These are phyloP conservation scores for Monochamus alternatus DNA, from an alignment of 2,888 invertebrate species.

Conservation along the genomic window DNA sequence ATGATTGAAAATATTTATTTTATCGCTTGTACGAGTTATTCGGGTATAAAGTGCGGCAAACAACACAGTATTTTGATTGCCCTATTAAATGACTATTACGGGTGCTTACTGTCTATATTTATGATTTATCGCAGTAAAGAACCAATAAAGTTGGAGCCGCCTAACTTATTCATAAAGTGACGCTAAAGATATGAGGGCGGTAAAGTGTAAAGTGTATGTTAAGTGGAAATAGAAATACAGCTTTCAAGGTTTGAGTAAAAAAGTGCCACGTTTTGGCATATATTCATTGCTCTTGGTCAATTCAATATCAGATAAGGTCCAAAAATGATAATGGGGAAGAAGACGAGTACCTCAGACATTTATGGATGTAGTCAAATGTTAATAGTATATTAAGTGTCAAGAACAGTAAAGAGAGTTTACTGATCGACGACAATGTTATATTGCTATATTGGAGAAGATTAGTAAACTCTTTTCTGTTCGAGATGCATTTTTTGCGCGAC, in stretches of 20 bases:
- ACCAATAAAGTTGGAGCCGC: slow-evolving; percentile 4
- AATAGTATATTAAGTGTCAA: too few relatives aligned
- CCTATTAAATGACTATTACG: slow-evolving; percentile 24
- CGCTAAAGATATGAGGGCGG: background rate
- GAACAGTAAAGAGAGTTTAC: too few relatives aligned
- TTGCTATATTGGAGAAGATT: too few relatives aligned
- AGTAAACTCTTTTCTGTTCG: too few relatives aligned
- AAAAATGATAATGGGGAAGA: too few relatives aligned
- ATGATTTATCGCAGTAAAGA: slow-evolving; percentile 12
- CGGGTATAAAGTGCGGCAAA: slow-evolving; percentile 12
- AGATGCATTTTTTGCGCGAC: too few relatives aligned
- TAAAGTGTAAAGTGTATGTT: background rate
- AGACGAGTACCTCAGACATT: too few relatives aligned
- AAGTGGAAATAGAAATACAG: too few relatives aligned
- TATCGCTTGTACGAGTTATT: slow-evolving; percentile 15
- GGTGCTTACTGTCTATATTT: slow-evolving; percentile 11
- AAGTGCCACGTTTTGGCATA: background rate
- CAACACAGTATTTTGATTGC: slow-evolving; percentile 25
- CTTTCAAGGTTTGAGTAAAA: background rate
- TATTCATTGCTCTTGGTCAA: too few relatives aligned
- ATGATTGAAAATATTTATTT: slow-evolving; percentile 28
- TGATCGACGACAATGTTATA: too few relatives aligned
- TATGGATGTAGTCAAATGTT: too few relatives aligned
- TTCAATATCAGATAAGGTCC: too few relatives aligned
- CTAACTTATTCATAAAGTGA: slow-evolving; percentile 14